phyloP scores from a whole-genome alignment of 35 echinoderm and acorn worm species.

The Stichopus chloronotus region DNA sequence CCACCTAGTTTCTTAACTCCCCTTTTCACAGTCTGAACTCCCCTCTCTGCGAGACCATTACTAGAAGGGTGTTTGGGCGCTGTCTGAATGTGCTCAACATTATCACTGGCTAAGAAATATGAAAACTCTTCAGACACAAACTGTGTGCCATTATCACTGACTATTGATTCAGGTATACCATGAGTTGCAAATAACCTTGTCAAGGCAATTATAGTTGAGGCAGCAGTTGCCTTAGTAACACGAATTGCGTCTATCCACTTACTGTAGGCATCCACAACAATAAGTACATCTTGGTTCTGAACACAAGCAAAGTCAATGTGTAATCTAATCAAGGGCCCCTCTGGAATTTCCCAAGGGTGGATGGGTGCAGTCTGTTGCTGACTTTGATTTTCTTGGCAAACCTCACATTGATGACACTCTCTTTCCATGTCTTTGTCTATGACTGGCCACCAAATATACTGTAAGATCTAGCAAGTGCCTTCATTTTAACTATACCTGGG shows the following conservation, averaged over 20 bases:
- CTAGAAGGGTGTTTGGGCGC: slow-evolving; percentile 71
- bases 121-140: slow-evolving; percentile 72
- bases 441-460: slow-evolving; percentile 58
- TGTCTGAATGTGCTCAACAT: slow-evolving; percentile 56
- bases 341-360: slow-evolving; percentile 50
- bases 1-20: slow-evolving; percentile 61
- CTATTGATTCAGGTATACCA: slow-evolving; percentile 66
- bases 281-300: too few relatives aligned
- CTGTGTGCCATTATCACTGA: slow-evolving; percentile 70
- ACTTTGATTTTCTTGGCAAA: neutral
- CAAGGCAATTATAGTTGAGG: slow-evolving; percentile 7
- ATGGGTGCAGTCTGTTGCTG: slow-evolving; percentile 22
- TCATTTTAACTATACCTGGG: slow-evolving; percentile 60
- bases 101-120: slow-evolving; percentile 31
- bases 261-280: slow-evolving; percentile 45
- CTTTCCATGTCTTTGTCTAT: slow-evolving; percentile 53
- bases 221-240: slow-evolving; percentile 41
- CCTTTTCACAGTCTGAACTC: slow-evolving; percentile 66
- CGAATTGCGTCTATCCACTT: slow-evolving; percentile 50
- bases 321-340: slow-evolving; percentile 56
- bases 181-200: slow-evolving; percentile 61
- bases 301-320: slow-evolving; percentile 54
- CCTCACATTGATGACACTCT: slow-evolving; percentile 33
- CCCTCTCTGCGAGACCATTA: slow-evolving; percentile 67
- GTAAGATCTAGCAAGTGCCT: slow-evolving; percentile 54